A percentile compares a stretch with the other conserved stretches of the same genome.
phyloP scores from a whole-genome alignment of 30 jellyfish, hydroid and myxozoan genomes.

The Aurelia aurita region DNA sequence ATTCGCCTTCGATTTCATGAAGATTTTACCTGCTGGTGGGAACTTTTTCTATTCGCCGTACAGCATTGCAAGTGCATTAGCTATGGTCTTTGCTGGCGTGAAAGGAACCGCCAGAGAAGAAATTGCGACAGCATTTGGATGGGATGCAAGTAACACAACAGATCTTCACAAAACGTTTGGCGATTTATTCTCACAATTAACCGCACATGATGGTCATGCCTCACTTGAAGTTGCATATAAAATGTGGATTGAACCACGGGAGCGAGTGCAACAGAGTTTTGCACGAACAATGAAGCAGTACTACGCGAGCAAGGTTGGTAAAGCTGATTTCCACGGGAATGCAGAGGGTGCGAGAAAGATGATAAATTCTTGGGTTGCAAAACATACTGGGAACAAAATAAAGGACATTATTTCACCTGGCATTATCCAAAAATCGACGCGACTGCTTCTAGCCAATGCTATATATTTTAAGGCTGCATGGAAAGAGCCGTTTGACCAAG shows the following conservation, averaged over 20 bases:
- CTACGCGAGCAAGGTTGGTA: slow-evolving; percentile 50
- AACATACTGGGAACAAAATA: slow-evolving; percentile 54
- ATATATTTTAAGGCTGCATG: slow-evolving; percentile 84
- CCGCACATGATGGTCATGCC: neutral
- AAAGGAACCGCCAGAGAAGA: slow-evolving; percentile 60
- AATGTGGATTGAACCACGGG: slow-evolving; percentile 64
- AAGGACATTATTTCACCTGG: slow-evolving; percentile 30
- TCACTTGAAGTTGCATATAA: slow-evolving; percentile 59
- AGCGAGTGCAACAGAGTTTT: slow-evolving; percentile 18
- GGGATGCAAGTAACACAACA: neutral
- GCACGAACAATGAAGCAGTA: neutral
- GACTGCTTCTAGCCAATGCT: slow-evolving; percentile 74
- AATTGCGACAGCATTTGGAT: slow-evolving; percentile 21
- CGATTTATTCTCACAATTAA: neutral
- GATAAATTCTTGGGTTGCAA: slow-evolving; percentile 79
- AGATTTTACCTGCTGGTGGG: slow-evolving; percentile 14
- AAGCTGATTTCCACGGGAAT: slow-evolving; percentile 21
- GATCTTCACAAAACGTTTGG: neutral
- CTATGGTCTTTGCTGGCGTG: slow-evolving; percentile 63
- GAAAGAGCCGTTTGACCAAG: slow-evolving; percentile 65
- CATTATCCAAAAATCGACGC: slow-evolving; percentile 35
- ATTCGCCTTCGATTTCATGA: slow-evolving; percentile 45
- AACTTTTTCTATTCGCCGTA: slow-evolving; percentile 62
- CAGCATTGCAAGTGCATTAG: slow-evolving; percentile 65
- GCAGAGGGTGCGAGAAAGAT: slow-evolving; percentile 39